Percentiles rank a stretch among this genome's conserved stretches.
Conservation (phyloP, 64 coral and sea anemone genomes). For the Platygyra sinensis region DNA sequence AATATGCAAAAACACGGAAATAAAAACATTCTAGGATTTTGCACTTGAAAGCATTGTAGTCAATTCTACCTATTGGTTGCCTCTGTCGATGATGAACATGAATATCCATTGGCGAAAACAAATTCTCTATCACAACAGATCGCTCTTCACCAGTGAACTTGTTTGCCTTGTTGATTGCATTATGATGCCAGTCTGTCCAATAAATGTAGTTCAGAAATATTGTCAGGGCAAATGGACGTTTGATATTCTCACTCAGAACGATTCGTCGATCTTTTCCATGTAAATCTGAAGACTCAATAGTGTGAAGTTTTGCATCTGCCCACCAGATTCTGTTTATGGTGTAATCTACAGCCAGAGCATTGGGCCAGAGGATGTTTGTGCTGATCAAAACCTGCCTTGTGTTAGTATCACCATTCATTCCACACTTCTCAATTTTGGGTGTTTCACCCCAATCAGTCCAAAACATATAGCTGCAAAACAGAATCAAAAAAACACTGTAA, state of each 20-base stretch:
- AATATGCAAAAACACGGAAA: too few relatives aligned
- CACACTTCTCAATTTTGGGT: slow-evolving; percentile 74
- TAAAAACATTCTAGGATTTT: too few relatives aligned
- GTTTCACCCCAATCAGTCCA: slow-evolving; percentile 91
- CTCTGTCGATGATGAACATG: slow-evolving; percentile 52
- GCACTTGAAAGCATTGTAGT: background rate
- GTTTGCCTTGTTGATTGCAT: slow-evolving; percentile 72
- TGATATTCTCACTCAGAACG: slow-evolving; percentile 45
- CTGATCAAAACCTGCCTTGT: slow-evolving; percentile 51
- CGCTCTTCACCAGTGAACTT: slow-evolving; percentile 68
- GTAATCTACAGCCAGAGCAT: slow-evolving; percentile 75
- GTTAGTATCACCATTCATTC: slow-evolving; percentile 64
- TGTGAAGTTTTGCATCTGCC: slow-evolving; percentile 82
- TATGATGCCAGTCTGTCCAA: slow-evolving; percentile 71
- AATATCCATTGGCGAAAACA: slow-evolving; percentile 83
- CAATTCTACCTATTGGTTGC: slow-evolving; percentile 24
- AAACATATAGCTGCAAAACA: slow-evolving; percentile 73
- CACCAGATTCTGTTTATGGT: slow-evolving; percentile 81
- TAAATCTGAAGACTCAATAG: slow-evolving; percentile 69
- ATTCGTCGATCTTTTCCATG: slow-evolving; percentile 46
- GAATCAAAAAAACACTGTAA: too few relatives aligned
- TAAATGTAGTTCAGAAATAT: slow-evolving; percentile 65
- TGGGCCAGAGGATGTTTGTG: slow-evolving; percentile 75
- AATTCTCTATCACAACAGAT: slow-evolving; percentile 41
- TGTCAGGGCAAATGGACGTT: slow-evolving; percentile 68